These are phyloP conservation scores for Timandra comae DNA, from an alignment of 2,888 invertebrate genomes.

Conservation along the genomic window DNA sequence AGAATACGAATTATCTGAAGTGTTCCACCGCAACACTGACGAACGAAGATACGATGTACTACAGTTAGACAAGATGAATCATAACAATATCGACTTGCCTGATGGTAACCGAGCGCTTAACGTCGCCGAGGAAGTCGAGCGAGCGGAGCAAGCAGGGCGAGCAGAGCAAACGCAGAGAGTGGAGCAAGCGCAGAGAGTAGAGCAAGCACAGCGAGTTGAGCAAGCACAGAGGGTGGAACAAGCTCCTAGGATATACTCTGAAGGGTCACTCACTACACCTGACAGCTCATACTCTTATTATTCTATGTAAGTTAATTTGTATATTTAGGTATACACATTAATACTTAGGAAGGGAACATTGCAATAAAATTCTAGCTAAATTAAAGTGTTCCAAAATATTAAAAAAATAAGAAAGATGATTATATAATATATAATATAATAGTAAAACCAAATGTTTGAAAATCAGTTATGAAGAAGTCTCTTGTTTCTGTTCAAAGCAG, in stretches of 20 bases:
- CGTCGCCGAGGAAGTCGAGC: conserved; percentile 87
- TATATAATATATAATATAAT: too few relatives aligned
- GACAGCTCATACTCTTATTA: conserved; percentile 66
- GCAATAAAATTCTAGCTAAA: too few relatives aligned
- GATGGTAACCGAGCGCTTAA: conserved; percentile 85
- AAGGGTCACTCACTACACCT: conserved; percentile 62
- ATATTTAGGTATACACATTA: too few relatives aligned
- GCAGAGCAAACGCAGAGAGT: too few relatives aligned
- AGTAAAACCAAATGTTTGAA: too few relatives aligned
- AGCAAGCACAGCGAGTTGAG: conserved; percentile 79
- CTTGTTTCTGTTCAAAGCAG: too few relatives aligned
- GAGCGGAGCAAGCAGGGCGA: conserved; percentile 73
- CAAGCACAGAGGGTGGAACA: conserved; percentile 44
- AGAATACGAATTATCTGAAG: conserved; percentile 91
- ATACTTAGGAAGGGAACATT: too few relatives aligned
- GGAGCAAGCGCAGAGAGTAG: conserved; percentile 90
- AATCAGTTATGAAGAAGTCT: too few relatives aligned
- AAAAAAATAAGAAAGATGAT: too few relatives aligned
- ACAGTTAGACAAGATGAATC: conserved; percentile 75
- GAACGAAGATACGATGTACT: conserved; percentile 85
- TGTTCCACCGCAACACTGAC: conserved; percentile 89
- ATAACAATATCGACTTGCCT: conserved; percentile 77
- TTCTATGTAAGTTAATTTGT: conserved; percentile 58
- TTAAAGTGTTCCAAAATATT: too few relatives aligned
- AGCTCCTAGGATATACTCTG: conserved; percentile 74